Conservation (phyloP, 2,113 vertebrate genomes). For the Hemibagrus wyckioides region DNA sequence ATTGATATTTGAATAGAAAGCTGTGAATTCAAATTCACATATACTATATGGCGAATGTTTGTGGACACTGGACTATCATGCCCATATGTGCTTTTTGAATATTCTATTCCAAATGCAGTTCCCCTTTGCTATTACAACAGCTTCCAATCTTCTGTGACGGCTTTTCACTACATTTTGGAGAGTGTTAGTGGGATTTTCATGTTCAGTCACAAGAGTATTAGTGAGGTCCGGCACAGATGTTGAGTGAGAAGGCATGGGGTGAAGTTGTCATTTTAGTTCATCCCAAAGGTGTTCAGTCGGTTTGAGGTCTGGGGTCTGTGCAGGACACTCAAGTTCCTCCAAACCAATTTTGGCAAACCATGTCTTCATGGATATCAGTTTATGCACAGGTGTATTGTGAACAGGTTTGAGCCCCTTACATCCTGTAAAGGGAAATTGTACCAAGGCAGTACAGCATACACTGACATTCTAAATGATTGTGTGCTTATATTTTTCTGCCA, state of each 20-base stretch:
- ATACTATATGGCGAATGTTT: neutral
- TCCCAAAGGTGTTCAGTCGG: neutral
- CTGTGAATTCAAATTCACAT: neutral
- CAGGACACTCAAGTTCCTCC: neutral
- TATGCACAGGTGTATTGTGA: neutral
- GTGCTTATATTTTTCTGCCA: too few relatives aligned
- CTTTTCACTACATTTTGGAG: neutral
- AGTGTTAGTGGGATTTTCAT: neutral
- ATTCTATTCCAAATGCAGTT: neutral
- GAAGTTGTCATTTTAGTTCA: neutral
- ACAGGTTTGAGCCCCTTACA: neutral
- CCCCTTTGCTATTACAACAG: neutral
- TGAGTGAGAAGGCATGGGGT: neutral
- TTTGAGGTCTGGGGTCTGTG: neutral
- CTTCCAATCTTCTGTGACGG: neutral
- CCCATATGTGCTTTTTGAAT: neutral
- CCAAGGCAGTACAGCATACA: neutral
- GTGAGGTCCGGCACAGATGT: neutral
- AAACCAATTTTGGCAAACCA: neutral
- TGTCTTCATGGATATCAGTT: neutral
- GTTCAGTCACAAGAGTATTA: neutral
- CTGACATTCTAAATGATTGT: too few relatives aligned
- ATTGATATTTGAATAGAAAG: neutral
- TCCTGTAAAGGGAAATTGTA: neutral
- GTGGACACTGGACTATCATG: neutral